Conservation (phyloP, 1,140 invertebrate genomes). For the Drosophila sp. region DNA sequence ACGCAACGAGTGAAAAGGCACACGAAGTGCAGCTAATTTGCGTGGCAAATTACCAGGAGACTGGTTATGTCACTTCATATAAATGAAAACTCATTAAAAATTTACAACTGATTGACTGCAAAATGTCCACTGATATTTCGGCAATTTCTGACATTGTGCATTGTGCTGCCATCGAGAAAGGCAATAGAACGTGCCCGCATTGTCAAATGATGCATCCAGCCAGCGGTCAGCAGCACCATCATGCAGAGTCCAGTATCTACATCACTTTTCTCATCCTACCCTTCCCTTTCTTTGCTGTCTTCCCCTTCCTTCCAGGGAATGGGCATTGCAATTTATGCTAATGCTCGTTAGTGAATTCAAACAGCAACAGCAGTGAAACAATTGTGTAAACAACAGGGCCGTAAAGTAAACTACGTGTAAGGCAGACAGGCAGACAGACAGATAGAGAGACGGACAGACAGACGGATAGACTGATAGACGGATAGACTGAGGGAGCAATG, state of each 20-base stretch:
- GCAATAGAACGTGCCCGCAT: conserved; percentile 24
- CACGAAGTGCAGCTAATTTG: conserved; percentile 62
- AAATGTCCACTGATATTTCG: conserved; percentile 48
- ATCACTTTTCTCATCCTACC: neutral
- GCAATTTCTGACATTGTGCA: conserved; percentile 54
- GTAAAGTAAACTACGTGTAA: conserved; percentile 72
- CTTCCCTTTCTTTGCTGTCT: too few relatives aligned
- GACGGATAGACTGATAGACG: neutral
- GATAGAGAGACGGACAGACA: conserved; percentile 3
- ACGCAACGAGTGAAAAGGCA: conserved; percentile 18
- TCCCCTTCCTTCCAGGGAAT: too few relatives aligned
- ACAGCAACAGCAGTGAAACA: conserved; percentile 63
- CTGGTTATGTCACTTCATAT: conserved; percentile 49
- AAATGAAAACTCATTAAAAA: conserved; percentile 83
- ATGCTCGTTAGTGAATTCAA: conserved; percentile 82
- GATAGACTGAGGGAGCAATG: conserved; percentile 5
- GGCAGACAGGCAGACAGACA: conserved; percentile 8
- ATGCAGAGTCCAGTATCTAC: neutral
- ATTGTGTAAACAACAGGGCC: conserved; percentile 78
- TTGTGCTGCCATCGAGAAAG: neutral
- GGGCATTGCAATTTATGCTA: conserved; percentile 75
- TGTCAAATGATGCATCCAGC: conserved; percentile 67
- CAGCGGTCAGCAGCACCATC: conserved; percentile 19
- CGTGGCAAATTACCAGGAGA: conserved; percentile 71
- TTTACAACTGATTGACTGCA: conserved; percentile 81